Base-by-base conservation (phyloP, 2,888 invertebrate genomes). In the Noctua janthe region DNA sequence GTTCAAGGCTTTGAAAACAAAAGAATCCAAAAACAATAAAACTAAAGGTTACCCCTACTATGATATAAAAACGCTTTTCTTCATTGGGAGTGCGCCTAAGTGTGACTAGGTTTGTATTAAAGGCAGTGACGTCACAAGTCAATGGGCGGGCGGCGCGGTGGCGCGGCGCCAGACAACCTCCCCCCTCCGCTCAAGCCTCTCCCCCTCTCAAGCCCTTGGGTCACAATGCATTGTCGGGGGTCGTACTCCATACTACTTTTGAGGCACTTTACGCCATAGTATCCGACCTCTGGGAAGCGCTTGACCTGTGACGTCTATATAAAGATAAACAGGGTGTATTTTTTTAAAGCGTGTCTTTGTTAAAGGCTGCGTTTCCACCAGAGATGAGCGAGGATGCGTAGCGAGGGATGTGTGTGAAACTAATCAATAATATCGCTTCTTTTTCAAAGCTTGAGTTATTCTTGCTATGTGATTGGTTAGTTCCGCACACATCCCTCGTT, bases 111-210 rank as follows among this genome's bases (percentile, higher is more conserved):
- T 83, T 51, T 76, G 74, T 86, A 77, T 71, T 74, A 82, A 74
- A 84, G 83, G 78, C 78, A 81, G 77, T 94, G 93, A 93, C 94
- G 93, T 94, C 94, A 94, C 90, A 74, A 87, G 87, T 91, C 91
- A 92, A 92, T 92, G 93, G 91, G 91, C 89, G 92, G 91, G 91
- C 91, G 91, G 92, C 90, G 82, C 87, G 84, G 81, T 89, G 92
- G 92, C 91, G 90, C 90, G 89, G 88, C 91, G 90, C 91, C 92
- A 93, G 91, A 90, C 88, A 67, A 51, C 73, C 83, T 71, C 70
- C 74, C 72, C 83, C 74, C 70, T 71, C 56, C 71, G 17, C 70
- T 75, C 39, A 43, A 54, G 17, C 39, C 43, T 85, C 39, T 54
- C 85, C 70, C 73, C 76, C 72, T 78, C 77, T 54, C 47, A 59